Percentiles rank a stretch among this genome's conserved stretches.
phyloP scores from a whole-genome alignment of 2,113 vertebrate species.

The Aythya baeri region DNA sequence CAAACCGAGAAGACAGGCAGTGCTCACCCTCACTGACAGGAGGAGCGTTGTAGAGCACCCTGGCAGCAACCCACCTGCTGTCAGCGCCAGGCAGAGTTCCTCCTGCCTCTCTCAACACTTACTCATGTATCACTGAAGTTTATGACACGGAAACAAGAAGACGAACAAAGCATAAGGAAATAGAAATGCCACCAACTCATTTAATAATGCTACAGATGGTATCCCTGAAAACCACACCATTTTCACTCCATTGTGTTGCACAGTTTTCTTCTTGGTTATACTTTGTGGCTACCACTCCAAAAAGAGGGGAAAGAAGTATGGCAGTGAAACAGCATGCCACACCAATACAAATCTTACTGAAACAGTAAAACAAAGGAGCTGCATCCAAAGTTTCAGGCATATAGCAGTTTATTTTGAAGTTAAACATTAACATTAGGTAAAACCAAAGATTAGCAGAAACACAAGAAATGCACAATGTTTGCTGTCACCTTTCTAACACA shows the following conservation, averaged over 20 bases:
- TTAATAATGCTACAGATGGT: fast-evolving
- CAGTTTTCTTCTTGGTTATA: neutral
- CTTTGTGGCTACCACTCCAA: neutral
- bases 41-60: neutral
- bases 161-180: neutral
- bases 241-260: fast-evolving
- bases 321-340: neutral
- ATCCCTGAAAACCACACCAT: neutral
- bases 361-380: neutral
- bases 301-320: fast-evolving
- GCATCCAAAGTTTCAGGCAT: neutral
- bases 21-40: neutral
- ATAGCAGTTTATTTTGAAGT: conserved; percentile 38
- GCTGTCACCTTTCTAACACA: neutral
- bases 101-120: conserved; percentile 36
- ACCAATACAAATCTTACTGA: neutral
- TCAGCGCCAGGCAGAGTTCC: conserved; percentile 10
- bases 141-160: neutral
- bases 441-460: conserved; percentile 2
- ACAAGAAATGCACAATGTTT: neutral
- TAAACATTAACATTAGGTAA: conserved; percentile 55
- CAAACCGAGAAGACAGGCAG: conserved; percentile 22
- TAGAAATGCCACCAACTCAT: neutral
- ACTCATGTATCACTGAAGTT: neutral
- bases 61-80: conserved; percentile 28